Conservation (phyloP, 2,113 vertebrate species). For the Lota lota region DNA sequence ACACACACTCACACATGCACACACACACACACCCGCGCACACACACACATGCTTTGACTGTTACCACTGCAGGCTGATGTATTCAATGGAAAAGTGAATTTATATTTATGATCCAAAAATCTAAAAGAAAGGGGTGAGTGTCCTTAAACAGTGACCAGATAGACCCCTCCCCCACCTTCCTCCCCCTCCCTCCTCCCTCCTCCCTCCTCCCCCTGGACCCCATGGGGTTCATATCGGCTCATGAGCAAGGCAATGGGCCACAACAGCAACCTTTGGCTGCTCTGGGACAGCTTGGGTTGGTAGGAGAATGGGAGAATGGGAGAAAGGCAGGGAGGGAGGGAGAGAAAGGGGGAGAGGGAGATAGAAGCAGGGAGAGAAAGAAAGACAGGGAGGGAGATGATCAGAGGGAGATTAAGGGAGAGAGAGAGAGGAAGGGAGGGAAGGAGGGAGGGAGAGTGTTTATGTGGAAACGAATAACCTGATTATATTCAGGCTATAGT, state of each 20-base stretch:
- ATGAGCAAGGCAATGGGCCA: not conserved
- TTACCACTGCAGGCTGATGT: slow-evolving; percentile 23
- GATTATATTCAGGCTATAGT: no score
- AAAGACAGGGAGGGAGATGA: no score
- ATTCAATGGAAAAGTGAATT: no score
- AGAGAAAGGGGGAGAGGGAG: no score
- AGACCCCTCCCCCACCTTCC: not conserved
- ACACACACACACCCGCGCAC: not conserved
- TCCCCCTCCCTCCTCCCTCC: not conserved
- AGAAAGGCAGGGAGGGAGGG: not conserved
- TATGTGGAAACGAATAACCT: not conserved
- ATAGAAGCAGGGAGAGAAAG: no score
- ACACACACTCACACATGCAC: slow-evolving; percentile 11
- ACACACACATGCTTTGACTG: slow-evolving; percentile 17
- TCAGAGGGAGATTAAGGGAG: not conserved
- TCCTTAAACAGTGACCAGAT: not conserved
- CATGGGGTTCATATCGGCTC: not conserved
- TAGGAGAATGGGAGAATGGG: not conserved
- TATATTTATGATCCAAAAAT: not conserved
- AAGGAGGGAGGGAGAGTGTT: not conserved
- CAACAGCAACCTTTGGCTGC: not conserved
- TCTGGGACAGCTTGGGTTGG: not conserved
- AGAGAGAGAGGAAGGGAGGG: not conserved
- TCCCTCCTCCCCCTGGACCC: not conserved
- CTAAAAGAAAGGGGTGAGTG: not conserved